Base-by-base conservation (phyloP, 1,140 invertebrate genomes). In the Lepidurus arcticus region DNA sequence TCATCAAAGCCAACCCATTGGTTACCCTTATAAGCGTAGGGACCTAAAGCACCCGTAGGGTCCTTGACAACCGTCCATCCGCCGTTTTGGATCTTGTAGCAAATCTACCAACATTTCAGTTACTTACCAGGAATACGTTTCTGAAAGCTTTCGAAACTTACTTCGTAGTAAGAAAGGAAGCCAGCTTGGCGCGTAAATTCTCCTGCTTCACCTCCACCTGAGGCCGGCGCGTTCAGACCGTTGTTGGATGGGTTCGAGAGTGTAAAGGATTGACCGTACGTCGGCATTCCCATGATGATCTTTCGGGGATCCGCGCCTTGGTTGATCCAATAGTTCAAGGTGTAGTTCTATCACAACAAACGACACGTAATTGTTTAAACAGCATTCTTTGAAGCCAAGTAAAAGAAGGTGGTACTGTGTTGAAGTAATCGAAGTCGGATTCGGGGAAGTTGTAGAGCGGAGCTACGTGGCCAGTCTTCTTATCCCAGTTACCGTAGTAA, bases 101-200 rank as follows among this genome's bases (percentile, higher is more conserved):
- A 80, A 74, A 78, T 78, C 78, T 78, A 24, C 7, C 24, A n/a
- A 42, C 21, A 65, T 7, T 65, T 13, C 4, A 65, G 7, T 65
- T 21, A 65, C 3, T 34, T 34, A 34, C 3, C 34, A 34, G 34
- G 34, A 34, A 3, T 24, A 24, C 2, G 0, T 34, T 3, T 34
- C 3, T 34, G 34, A 34, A 4, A 34, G 34, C 34, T 34, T 34
- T 3, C 2, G 34, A 4, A 34, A 34, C 21, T 65, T 83, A 91
- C 90, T 88, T 97, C 94, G 83, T 95, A 95, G 82, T 96, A 98
- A 1, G 94, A 90, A 26, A 96, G 86, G 83, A 96, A 95, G 42
- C 95, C 95, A 21, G 90, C 90, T 74, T 93, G 91, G 82, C 89
- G 86, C 0, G 94, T 96, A 80, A 91, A 94, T 84, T 93, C 90